phyloP scores from a whole-genome alignment of 2,113 vertebrate genomes.

The Sinosuthora webbiana region DNA sequence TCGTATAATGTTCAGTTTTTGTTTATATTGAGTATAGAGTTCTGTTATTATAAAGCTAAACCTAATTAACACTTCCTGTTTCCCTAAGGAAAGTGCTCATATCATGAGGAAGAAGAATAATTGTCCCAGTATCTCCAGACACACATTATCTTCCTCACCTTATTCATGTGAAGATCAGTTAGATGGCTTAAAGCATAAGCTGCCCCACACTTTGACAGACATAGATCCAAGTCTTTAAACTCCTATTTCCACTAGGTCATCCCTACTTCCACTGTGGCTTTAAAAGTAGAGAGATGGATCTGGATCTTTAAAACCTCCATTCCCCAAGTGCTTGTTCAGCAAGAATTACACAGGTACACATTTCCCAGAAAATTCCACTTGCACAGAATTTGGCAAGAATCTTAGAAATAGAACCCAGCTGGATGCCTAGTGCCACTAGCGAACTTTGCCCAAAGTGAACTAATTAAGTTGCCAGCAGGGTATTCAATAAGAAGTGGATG shows the following conservation, averaged over 20 bases:
- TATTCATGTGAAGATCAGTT: not conserved
- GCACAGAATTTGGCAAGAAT: not conserved
- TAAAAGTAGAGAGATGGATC: not conserved
- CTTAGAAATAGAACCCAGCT: accelerated
- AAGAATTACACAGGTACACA: not conserved
- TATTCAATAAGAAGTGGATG: not conserved
- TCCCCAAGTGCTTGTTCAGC: not conserved
- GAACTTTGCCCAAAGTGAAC: not conserved
- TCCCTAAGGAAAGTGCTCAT: not conserved
- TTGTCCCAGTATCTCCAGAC: not conserved
- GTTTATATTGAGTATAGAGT: not conserved
- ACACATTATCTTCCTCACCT: not conserved
- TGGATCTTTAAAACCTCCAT: not conserved
- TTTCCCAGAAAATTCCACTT: not conserved
- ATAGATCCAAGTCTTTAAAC: not conserved
- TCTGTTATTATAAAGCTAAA: not conserved
- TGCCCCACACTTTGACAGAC: not conserved
- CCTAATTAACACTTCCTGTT: not conserved
- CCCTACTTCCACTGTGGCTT: not conserved
- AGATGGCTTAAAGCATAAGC: not conserved
- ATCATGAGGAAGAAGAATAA: not conserved
- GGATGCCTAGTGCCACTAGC: not conserved
- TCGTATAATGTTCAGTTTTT: not conserved
- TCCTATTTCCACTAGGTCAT: not conserved
- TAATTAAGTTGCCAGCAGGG: not conserved